These are phyloP conservation scores for Aromia moschata DNA, from an alignment of 2,888 invertebrate genomes.

Conservation along the genomic window DNA sequence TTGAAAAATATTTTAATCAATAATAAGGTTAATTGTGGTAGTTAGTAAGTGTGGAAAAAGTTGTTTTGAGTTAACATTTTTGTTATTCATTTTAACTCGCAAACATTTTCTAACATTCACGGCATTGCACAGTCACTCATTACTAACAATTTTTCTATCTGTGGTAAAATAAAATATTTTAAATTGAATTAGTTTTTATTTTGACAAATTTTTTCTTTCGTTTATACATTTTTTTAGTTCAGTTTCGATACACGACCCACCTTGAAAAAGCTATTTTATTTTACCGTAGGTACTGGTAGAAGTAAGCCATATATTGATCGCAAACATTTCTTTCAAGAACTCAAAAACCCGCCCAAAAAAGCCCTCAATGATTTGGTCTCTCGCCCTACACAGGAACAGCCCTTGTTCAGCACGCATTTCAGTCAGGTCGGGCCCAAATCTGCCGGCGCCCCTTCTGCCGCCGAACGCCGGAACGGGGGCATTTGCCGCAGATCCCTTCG, in stretches of 20 bases:
- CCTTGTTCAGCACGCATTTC: slow-evolving; percentile 39
- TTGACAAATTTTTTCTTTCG: slow-evolving; percentile 35
- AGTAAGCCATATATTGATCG: slow-evolving; percentile 94
- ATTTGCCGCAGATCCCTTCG: slow-evolving; percentile 71
- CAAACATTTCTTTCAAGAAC: slow-evolving; percentile 95
- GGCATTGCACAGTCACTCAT: slow-evolving; percentile 11
- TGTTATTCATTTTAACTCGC: background rate
- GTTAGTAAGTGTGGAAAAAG: too few relatives aligned
- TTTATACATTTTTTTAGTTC: slow-evolving; percentile 34
- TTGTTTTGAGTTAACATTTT: too few relatives aligned
- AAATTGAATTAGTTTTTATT: slow-evolving; percentile 36
- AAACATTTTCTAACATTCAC: background rate
- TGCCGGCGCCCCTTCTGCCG: slow-evolving; percentile 27
- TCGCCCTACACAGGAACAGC: slow-evolving; percentile 37
- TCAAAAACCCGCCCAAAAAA: slow-evolving; percentile 94
- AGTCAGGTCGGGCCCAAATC: slow-evolving; percentile 27
- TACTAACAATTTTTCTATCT: slow-evolving; percentile 42
- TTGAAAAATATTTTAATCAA: too few relatives aligned
- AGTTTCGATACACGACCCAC: slow-evolving; percentile 4
- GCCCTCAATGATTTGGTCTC: slow-evolving; percentile 84
- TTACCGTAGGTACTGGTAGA: slow-evolving; percentile 77
- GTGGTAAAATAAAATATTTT: slow-evolving; percentile 56
- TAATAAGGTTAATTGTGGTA: too few relatives aligned
- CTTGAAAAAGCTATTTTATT: slow-evolving; percentile 50
- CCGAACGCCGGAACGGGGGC: slow-evolving; percentile 50